These are phyloP conservation scores for Pediacus dermestoides DNA, from an alignment of 2,888 invertebrate genomes.

Conservation along the genomic window DNA sequence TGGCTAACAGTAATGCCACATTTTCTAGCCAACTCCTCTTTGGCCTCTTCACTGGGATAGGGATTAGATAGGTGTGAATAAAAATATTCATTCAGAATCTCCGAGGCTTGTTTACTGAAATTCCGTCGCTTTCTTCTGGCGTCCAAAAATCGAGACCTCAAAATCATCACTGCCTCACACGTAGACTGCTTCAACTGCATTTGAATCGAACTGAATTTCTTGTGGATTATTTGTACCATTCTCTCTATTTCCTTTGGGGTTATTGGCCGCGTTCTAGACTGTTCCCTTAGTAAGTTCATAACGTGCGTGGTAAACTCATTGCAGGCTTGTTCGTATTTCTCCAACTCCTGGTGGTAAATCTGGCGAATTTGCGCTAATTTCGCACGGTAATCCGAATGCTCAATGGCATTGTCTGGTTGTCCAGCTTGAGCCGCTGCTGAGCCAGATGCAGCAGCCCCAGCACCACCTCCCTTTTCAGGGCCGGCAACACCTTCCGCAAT, in stretches of 20 bases:
- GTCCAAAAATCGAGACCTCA: constrained; percentile 79
- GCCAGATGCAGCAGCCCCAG: constrained; percentile 85
- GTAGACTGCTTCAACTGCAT: constrained; percentile 99
- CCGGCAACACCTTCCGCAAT: constrained; percentile 97
- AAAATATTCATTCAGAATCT: constrained; percentile 99
- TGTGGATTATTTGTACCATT: constrained; percentile 98
- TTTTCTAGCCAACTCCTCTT: constrained; percentile 98
- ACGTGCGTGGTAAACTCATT: constrained; percentile 99
- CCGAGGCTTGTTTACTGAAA: constrained; percentile 99
- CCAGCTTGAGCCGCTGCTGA: constrained; percentile 75
- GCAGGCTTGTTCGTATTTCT: constrained; percentile 99
- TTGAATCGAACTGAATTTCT: constrained; percentile 96
- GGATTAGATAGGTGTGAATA: constrained; percentile 99
- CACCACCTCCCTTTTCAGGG: constrained; percentile 88
- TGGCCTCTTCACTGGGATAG: constrained; percentile 99
- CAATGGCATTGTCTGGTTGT: constrained; percentile 91
- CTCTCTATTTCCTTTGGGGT: constrained; percentile 99
- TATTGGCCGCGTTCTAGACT: constrained; percentile 95
- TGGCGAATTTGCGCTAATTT: constrained; percentile 97
- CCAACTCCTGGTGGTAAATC: constrained; percentile 98
- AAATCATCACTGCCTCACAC: constrained; percentile 99
- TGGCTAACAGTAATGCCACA: constrained; percentile 91
- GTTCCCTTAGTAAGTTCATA: constrained; percentile 93
- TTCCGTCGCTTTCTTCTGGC: constrained; percentile 90
- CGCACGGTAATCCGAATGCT: constrained; percentile 98